Conservation (phyloP, 2,888 invertebrate species). For the Prosapia bicincta region DNA sequence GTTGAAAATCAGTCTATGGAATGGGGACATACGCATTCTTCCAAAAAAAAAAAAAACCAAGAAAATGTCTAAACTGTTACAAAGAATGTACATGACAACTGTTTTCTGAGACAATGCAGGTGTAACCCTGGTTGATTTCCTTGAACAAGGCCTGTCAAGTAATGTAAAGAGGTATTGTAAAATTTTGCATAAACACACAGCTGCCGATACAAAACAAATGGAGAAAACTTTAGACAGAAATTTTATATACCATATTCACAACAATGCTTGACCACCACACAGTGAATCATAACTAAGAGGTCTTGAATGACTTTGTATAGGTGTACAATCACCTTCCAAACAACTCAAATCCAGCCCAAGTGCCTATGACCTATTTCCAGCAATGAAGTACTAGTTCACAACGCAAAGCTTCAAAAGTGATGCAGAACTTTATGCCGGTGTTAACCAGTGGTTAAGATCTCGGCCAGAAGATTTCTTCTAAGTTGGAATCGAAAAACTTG, state of each 20-base stretch:
- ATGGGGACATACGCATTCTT: too few species aligned
- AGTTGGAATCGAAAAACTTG: background rate
- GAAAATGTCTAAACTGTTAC: too few species aligned
- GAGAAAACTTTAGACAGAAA: background rate
- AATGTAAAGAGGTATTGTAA: background rate
- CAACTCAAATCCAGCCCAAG: background rate
- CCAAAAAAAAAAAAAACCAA: too few species aligned
- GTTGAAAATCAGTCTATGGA: too few species aligned
- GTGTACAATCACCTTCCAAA: background rate
- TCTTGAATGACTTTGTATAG: background rate
- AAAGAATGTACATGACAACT: too few species aligned
- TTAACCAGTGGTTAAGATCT: background rate
- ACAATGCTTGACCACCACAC: background rate
- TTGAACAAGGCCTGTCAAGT: background rate
- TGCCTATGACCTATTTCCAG: background rate
- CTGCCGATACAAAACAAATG: background rate
- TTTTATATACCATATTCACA: background rate
- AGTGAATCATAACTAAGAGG: background rate
- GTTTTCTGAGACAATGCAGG: too few species aligned
- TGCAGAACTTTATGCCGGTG: background rate
- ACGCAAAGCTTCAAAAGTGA: background rate
- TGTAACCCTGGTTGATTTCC: background rate
- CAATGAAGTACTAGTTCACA: background rate
- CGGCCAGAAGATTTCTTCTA: background rate
- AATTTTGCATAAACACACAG: background rate